Evolutionary conservation across 2,113 vertebrate species (phyloP).

Genomic region (Xenus cinereus): DNA sequence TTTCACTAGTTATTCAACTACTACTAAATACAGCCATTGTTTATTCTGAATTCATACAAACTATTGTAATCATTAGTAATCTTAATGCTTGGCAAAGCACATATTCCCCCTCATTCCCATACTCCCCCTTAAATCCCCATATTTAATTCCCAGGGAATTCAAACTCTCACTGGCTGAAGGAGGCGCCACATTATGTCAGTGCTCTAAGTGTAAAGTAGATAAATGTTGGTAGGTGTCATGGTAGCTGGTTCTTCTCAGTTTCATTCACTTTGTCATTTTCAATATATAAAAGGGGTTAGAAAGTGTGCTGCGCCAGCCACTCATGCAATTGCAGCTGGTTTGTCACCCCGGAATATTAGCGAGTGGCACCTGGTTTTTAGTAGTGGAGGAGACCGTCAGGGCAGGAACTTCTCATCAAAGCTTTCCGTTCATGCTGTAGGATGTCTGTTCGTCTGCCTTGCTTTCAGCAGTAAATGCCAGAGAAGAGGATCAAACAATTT

Average conservation of each 20-base stretch:
- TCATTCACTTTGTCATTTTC: neutral
- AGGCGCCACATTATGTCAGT: neutral
- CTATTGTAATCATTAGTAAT: neutral
- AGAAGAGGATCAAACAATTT: neutral
- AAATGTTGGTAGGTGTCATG: neutral
- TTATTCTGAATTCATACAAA: neutral
- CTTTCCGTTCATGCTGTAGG: neutral
- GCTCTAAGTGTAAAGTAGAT: neutral
- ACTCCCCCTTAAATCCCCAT: neutral
- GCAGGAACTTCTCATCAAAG: neutral
- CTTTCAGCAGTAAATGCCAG: neutral
- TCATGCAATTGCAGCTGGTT: neutral
- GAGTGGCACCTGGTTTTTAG: neutral
- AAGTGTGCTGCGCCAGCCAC: neutral
- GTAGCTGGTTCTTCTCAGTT: neutral
- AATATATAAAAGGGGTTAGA: neutral
- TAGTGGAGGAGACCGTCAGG: neutral
- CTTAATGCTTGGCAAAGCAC: neutral
- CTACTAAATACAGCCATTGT: neutral
- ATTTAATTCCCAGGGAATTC: neutral
- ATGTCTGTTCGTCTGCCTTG: neutral
- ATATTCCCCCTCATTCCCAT: neutral
- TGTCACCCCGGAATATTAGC: neutral
- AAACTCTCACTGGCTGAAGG: neutral
- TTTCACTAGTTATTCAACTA: neutral